Conservation (phyloP, 2,113 vertebrate species). For the Pollimyrus isidori region DNA sequence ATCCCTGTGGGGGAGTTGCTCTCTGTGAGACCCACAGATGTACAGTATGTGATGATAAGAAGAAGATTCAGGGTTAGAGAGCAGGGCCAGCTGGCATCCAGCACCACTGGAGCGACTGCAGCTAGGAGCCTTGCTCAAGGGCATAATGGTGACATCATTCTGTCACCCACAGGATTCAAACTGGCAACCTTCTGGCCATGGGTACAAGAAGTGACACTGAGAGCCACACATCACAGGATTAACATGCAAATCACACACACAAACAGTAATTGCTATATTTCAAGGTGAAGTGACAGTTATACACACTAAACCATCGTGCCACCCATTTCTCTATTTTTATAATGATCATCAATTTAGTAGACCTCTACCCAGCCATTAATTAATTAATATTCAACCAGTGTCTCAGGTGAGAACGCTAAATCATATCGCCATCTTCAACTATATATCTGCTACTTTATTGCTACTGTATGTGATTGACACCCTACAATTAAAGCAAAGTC, state of each 20-base stretch:
- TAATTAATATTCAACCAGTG: not conserved
- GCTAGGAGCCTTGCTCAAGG: not conserved
- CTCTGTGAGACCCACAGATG: not conserved
- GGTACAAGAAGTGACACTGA: not conserved
- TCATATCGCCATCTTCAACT: not conserved
- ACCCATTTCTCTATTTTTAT: not conserved
- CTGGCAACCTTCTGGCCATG: not conserved
- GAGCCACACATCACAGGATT: not conserved
- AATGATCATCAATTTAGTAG: not conserved
- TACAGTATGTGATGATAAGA: not conserved
- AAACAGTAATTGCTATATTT: not conserved
- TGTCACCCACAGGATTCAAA: not conserved
- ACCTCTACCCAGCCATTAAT: not conserved
- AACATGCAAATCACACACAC: not conserved
- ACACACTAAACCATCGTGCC: not conserved
- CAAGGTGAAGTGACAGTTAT: not conserved
- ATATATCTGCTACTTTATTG: not conserved
- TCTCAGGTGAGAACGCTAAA: not conserved
- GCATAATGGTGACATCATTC: not conserved
- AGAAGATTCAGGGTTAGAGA: not conserved
- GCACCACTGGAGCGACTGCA: not conserved
- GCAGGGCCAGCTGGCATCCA: not conserved
- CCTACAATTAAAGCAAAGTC: not conserved
- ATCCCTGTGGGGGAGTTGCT: not conserved
- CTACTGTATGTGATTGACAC: not conserved